These are phyloP conservation scores for Drosophila ercepeae DNA, from an alignment of 1,140 invertebrate genomes.

Conservation along the genomic window DNA sequence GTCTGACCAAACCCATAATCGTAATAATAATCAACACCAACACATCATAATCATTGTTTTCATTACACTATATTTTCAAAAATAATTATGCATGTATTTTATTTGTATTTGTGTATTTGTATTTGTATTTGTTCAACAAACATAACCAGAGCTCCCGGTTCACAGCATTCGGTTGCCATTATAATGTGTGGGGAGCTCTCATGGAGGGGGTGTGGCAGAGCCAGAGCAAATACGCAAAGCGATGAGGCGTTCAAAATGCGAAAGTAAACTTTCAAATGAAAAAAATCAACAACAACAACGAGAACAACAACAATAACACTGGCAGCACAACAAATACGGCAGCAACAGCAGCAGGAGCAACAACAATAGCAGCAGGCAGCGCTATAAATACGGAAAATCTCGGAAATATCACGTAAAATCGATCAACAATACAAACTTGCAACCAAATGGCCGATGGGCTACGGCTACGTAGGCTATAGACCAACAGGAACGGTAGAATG, in stretches of 20 bases:
- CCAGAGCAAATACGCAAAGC: conserved; percentile 64
- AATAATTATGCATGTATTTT: conserved; percentile 83
- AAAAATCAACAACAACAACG: conserved; percentile 48
- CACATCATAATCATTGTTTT: conserved; percentile 70
- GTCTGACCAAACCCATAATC: conserved; percentile 51
- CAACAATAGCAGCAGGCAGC: conserved; percentile 40
- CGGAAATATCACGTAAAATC: conserved; percentile 84
- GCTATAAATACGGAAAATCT: conserved; percentile 84
- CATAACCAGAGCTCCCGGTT: conserved; percentile 50
- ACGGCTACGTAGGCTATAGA: conserved; percentile 44
- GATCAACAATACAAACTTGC: conserved; percentile 84
- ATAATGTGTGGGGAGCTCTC: conserved; percentile 2
- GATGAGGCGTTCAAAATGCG: conserved; percentile 77
- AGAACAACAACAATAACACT: conserved; percentile 37
- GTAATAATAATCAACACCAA: conserved; percentile 67
- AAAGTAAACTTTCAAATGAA: conserved; percentile 82
- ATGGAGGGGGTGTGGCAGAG: conserved; percentile 21
- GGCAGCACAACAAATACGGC: conserved; percentile 52
- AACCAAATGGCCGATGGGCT: conserved; percentile 67
- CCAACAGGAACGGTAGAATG: conserved; percentile 8
- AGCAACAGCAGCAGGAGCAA: conserved; percentile 38
- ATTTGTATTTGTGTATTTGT: conserved; percentile 83
- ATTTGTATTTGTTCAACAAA: conserved; percentile 83
- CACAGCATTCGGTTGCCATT: conserved; percentile 29
- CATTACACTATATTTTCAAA: conserved; percentile 81